Evolutionary conservation across 2,113 vertebrate species (phyloP).

Genomic region (Gallinago undulata): DNA sequence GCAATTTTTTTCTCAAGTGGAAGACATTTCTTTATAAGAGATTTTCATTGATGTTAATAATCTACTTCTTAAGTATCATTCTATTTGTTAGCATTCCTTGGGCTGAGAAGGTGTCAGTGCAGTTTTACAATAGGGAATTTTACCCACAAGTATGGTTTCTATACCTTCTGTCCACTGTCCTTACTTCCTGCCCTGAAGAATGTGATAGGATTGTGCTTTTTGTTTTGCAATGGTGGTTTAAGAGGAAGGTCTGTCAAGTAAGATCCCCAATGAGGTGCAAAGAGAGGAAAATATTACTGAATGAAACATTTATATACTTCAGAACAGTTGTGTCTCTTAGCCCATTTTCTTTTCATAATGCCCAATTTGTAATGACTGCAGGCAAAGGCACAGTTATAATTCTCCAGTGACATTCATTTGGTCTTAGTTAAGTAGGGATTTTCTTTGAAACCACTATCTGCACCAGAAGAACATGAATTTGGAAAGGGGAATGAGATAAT

Average conservation of each 20-base stretch:
- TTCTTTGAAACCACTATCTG: neutral
- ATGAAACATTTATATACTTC: neutral
- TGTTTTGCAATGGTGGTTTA: neutral
- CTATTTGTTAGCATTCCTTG: neutral
- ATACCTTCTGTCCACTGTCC: neutral
- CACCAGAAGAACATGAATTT: neutral
- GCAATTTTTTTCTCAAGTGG: neutral
- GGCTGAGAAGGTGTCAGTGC: neutral
- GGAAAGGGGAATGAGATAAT: neutral
- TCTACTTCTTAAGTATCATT: neutral
- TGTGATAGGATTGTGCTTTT: neutral
- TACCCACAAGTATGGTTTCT: neutral
- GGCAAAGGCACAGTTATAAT: neutral
- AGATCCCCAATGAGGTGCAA: neutral
- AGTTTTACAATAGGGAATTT: neutral
- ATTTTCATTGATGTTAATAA: neutral
- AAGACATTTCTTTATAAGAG: neutral
- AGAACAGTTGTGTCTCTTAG: neutral
- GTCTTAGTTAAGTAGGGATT: neutral
- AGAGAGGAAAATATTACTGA: neutral
- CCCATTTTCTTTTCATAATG: neutral
- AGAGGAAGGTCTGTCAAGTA: neutral
- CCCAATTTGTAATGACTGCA: neutral
- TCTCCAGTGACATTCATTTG: neutral
- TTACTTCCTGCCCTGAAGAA: neutral